Conservation (phyloP, 2,113 vertebrate genomes). For the Halcyon senegalensis region DNA sequence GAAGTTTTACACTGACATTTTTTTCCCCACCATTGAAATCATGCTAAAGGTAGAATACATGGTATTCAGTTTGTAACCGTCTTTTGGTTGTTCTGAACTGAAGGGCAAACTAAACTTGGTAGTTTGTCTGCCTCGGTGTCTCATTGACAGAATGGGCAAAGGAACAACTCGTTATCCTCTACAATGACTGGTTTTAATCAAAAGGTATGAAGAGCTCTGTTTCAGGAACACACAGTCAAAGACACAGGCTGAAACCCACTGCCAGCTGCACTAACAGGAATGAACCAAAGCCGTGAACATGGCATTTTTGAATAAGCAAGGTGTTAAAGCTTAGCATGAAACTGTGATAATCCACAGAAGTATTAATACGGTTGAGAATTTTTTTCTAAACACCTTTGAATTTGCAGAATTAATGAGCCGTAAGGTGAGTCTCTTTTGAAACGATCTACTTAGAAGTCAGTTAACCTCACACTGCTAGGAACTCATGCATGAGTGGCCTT, state of each 20-base stretch:
- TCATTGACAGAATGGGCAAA: not conserved
- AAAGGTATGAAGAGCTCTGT: not conserved
- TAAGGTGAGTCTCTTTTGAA: not conserved
- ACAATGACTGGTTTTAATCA: not conserved
- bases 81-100: not conserved
- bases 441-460: not conserved
- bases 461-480: not conserved
- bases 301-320: not conserved
- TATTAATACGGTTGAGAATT: not conserved
- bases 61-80: not conserved
- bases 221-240: not conserved
- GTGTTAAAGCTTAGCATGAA: not conserved
- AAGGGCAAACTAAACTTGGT: not conserved
- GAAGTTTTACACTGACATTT: not conserved
- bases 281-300: not conserved
- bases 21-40: not conserved
- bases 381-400: not conserved
- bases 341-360: not conserved
- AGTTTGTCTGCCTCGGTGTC: not conserved
- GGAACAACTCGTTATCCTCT: not conserved
- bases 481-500: not conserved
- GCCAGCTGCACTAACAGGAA: not conserved
- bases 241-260: not conserved
- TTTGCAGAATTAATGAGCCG: not conserved
- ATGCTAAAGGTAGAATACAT: not conserved